Evolutionary conservation across 1,140 invertebrate genomes (phyloP), one percentile per base, ranked within the genome.

Genomic region (Ylistrum balloti): DNA sequence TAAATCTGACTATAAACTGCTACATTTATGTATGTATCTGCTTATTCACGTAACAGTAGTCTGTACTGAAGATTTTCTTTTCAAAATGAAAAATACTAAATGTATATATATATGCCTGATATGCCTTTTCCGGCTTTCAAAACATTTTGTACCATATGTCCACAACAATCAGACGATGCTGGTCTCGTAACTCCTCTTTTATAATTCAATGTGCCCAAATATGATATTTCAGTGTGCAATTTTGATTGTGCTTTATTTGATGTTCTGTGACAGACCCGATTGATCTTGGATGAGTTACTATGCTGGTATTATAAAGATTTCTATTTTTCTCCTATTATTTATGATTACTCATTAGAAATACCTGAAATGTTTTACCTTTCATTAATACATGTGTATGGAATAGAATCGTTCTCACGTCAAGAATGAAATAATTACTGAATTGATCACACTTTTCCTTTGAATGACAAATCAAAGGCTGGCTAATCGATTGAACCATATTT

Each of bases 241-340:
- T n/a, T 74, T n/a, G n/a, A 74, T 74, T 74, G 28, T 22, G 22
- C 7, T 74, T n/a, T 28, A 74, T 74, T 74, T n/a, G 5, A 74
- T 74, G n/a, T 22, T 56, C 22, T 56, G 22, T 56, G 45, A 56
- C 45, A 11, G 45, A 7, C 45, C 45, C 45, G 20, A 3, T 11
- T 74, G 22, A 28, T 74, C 56, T 28, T n/a, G 9, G 1, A 28
- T 17, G 5, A 74, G 22, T 74, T n/a, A n/a, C 28, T 7, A n/a
- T 74, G 56, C 56, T 74, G 56, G 56, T 74, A 74, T 74, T 5
- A 74, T 74, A 74, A 74, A 74, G n/a, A 74, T 28, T 74, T 74
- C 56, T 74, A 5, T 74, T 74, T 74, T 11, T 28, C 56, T 74
- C 56, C n/a, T 9, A 74, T 0, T 17, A 5, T 1, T 74, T 1